Percentiles rank a stretch among this genome's conserved stretches.
Evolutionary conservation across 2,797 vertebrate genomes (phyloP).

Genomic region (Phoeniculus purpureus): DNA sequence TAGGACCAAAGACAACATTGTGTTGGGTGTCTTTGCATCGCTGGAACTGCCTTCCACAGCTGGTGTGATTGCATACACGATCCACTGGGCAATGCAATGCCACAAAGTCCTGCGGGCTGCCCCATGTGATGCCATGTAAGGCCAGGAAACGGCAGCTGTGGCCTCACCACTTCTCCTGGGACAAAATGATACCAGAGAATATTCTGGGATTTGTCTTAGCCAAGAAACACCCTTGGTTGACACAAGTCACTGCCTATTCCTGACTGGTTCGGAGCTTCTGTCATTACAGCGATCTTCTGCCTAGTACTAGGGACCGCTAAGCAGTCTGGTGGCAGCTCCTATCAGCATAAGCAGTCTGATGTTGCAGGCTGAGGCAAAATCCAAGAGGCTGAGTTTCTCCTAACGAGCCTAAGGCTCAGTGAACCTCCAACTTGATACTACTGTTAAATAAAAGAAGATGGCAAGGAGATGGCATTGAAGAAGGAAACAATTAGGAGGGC

Average conservation of each 20-base stretch:
- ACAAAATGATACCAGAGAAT: background rate
- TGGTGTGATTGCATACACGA: fast-evolving
- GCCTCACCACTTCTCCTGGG: background rate
- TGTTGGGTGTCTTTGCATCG: background rate
- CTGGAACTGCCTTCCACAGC: background rate
- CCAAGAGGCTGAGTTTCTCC: background rate
- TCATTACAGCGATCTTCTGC: background rate
- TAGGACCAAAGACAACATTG: fast-evolving
- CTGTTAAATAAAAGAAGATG: background rate
- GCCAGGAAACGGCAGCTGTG: background rate
- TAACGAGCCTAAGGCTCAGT: background rate
- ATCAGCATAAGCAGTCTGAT: background rate
- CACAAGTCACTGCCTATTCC: background rate
- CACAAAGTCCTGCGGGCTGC: background rate
- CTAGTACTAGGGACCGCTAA: background rate
- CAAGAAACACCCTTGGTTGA: background rate
- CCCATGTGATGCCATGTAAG: fast-evolving
- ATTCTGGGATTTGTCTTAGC: background rate
- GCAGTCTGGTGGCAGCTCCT: background rate
- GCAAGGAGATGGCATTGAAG: background rate
- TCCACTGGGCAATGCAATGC: fast-evolving
- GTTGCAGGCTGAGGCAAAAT: background rate
- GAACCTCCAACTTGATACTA: background rate
- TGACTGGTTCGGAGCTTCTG: background rate
- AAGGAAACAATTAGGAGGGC: background rate